phyloP scores from a whole-genome alignment of 2,888 invertebrate genomes.

The Myathropa florea region DNA sequence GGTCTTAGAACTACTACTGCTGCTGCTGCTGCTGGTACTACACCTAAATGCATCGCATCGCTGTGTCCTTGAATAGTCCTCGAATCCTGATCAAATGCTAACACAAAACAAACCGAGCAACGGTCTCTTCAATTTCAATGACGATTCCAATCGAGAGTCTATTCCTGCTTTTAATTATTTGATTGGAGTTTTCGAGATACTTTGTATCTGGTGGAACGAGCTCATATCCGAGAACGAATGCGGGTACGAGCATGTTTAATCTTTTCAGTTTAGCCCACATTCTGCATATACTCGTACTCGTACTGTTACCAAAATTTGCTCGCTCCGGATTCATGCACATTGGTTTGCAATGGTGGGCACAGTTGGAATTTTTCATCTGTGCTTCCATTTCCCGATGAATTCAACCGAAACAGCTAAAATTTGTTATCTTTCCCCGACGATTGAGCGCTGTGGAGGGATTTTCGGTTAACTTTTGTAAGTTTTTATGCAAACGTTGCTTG shows the following conservation, averaged over 20 bases:
- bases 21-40: background rate
- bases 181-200: conserved; percentile 57
- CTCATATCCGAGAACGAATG: background rate
- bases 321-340: conserved; percentile 8
- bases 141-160: conserved; percentile 24
- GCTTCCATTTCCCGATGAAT: conserved; percentile 31
- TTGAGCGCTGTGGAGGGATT: conserved; percentile 10
- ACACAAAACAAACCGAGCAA: background rate
- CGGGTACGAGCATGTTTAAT: background rate
- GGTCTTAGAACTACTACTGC: background rate
- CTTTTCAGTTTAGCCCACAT: background rate
- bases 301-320: background rate
- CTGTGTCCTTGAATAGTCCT: conserved; percentile 33
- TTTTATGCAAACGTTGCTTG: background rate
- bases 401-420: conserved; percentile 49
- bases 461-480: conserved; percentile 7
- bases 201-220: conserved; percentile 23
- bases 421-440: conserved; percentile 22
- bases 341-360: conserved; percentile 5
- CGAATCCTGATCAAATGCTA: background rate
- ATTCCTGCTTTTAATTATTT: conserved; percentile 63
- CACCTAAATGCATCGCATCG: background rate
- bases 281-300: background rate
- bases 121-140: background rate
- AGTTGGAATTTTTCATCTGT: conserved; percentile 54